Evolutionary conservation across 2,113 vertebrate genomes (phyloP).

Genomic region (Sisor rabdophorus): DNA sequence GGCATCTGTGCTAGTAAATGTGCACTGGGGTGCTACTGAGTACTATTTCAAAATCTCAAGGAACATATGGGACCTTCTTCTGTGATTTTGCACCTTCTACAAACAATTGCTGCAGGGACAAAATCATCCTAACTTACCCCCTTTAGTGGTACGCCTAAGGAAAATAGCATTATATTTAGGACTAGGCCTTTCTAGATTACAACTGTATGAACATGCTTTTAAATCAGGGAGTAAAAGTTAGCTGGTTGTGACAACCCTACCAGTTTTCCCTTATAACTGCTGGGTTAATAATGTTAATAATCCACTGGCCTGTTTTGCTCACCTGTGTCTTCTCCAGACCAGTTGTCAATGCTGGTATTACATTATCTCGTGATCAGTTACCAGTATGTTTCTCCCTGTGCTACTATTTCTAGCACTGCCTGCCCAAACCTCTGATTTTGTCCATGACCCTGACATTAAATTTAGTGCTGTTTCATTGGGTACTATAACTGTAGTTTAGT

Average conservation of each 20-base stretch:
- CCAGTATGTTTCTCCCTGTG: background rate
- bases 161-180: background rate
- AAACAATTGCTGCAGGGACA: background rate
- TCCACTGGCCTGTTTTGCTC: background rate
- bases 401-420: background rate
- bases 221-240: background rate
- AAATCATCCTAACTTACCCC: background rate
- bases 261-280: background rate
- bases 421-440: background rate
- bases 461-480: background rate
- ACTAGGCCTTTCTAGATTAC: background rate
- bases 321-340: background rate
- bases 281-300: background rate
- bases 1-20: background rate
- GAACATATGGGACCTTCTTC: background rate
- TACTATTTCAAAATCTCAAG: background rate
- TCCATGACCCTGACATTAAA: background rate
- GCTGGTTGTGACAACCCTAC: background rate
- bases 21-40: background rate
- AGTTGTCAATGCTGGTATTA: background rate
- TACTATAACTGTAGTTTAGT: constrained; percentile 5
- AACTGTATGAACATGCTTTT: background rate
- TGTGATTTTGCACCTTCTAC: background rate
- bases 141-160: no score
- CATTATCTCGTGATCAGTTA: background rate